These are phyloP conservation scores for Poecilobothrus nobilitatus DNA, from an alignment of 2,888 invertebrate species.

Conservation along the genomic window DNA sequence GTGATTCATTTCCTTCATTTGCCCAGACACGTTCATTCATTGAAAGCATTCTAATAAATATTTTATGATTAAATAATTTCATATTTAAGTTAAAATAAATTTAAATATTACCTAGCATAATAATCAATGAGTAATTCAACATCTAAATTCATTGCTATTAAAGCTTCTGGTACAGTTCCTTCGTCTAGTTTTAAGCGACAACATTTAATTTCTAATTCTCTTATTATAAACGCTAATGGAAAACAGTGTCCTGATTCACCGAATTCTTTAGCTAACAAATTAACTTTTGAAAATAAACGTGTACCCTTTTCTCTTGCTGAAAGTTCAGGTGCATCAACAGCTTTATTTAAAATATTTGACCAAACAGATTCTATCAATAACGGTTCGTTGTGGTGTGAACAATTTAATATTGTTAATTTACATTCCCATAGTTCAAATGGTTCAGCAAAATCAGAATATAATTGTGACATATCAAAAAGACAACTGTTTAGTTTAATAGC, in stretches of 20 bases:
- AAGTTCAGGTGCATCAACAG: constrained; percentile 38
- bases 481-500: constrained; percentile 67
- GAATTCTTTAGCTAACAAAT: constrained; percentile 67
- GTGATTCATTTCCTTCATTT: constrained; percentile 73
- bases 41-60: constrained; percentile 55
- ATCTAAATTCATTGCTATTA: constrained; percentile 68
- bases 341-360: constrained; percentile 62
- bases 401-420: constrained; percentile 89
- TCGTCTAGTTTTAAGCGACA: constrained; percentile 63
- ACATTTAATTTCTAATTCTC: constrained; percentile 67
- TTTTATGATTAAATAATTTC: not conserved
- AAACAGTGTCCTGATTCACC: constrained; percentile 78
- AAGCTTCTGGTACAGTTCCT: constrained; percentile 65
- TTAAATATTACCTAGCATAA: constrained; percentile 52
- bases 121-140: constrained; percentile 70
- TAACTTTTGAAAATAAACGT: constrained; percentile 67
- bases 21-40: constrained; percentile 82
- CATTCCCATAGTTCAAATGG: constrained; percentile 85
- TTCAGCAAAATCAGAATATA: constrained; percentile 89
- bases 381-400: constrained; percentile 85
- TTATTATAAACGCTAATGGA: constrained; percentile 76
- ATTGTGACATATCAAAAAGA: constrained; percentile 78
- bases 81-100: not conserved
- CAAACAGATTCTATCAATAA: constrained; percentile 83
- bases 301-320: constrained; percentile 52